These are phyloP conservation scores for Apis dorsata DNA, from an alignment of 1,140 invertebrate species.

Conservation along the genomic window DNA sequence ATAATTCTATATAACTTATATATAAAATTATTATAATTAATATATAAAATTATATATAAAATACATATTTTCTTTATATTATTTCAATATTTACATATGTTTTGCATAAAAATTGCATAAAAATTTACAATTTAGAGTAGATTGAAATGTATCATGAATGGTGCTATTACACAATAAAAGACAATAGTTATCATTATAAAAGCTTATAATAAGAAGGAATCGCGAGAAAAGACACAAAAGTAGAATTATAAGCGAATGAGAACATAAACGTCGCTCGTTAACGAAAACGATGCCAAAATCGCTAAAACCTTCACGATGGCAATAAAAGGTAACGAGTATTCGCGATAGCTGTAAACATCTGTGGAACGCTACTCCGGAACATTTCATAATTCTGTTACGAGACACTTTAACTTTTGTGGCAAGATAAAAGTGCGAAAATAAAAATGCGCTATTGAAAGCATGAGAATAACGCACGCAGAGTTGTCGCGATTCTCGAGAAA, in stretches of 20 bases:
- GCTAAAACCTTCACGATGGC: slow-evolving; percentile 54
- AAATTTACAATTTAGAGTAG: no score
- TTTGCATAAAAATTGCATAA: no score
- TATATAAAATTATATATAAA: no score
- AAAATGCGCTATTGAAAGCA: slow-evolving; percentile 57
- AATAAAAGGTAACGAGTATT: slow-evolving; percentile 68
- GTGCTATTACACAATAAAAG: not conserved
- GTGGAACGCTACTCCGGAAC: slow-evolving; percentile 64
- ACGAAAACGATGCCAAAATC: slow-evolving; percentile 63
- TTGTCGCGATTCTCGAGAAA: slow-evolving; percentile 19
- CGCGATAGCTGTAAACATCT: slow-evolving; percentile 63
- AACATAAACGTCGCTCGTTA: slow-evolving; percentile 64
- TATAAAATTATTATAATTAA: no score
- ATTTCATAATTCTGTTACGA: slow-evolving; percentile 69
- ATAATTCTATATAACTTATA: no score
- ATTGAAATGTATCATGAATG: not conserved
- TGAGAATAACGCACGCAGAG: slow-evolving; percentile 46
- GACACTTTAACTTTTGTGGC: slow-evolving; percentile 64
- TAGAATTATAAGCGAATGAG: slow-evolving; percentile 58
- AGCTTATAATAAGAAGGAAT: not conserved
- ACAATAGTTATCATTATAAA: slow-evolving; percentile 43
- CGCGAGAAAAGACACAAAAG: slow-evolving; percentile 20
- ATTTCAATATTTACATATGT: no score
- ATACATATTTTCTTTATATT: no score
- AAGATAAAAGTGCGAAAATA: slow-evolving; percentile 52